phyloP scores from a whole-genome alignment of 2,888 invertebrate species.

The Iselma pallidipennis region DNA sequence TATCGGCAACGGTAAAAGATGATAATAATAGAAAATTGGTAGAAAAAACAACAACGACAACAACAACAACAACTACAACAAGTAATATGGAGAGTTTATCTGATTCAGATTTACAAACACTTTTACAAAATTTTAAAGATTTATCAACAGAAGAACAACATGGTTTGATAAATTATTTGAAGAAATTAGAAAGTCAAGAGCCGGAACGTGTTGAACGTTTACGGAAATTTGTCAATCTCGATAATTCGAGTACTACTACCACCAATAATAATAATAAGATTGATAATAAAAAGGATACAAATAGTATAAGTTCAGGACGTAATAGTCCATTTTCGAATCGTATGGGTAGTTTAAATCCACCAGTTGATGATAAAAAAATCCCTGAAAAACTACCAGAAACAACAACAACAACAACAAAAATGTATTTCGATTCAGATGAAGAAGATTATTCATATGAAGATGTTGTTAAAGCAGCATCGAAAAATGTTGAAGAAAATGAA shows the following conservation, averaged over 20 bases:
- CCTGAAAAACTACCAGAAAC: slow-evolving; percentile 39
- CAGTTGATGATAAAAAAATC: slow-evolving; percentile 35
- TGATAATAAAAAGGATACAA: slow-evolving; percentile 24
- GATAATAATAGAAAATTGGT: slow-evolving; percentile 27
- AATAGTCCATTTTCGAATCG: slow-evolving; percentile 58
- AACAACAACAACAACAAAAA: slow-evolving; percentile 48
- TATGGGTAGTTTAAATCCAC: slow-evolving; percentile 54
- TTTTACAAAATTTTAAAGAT: slow-evolving; percentile 81
- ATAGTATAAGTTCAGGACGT: slow-evolving; percentile 10
- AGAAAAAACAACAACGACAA: slow-evolving; percentile 21
- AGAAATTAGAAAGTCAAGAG: slow-evolving; percentile 77
- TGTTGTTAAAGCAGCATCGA: slow-evolving; percentile 75
- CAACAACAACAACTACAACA: slow-evolving; percentile 22
- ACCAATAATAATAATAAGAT: slow-evolving; percentile 29
- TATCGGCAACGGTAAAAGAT: slow-evolving; percentile 22
- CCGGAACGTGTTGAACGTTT: slow-evolving; percentile 77
- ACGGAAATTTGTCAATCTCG: slow-evolving; percentile 73
- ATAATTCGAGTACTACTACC: too few relatives aligned
- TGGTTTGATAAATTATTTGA: slow-evolving; percentile 78
- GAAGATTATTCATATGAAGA: slow-evolving; percentile 86
- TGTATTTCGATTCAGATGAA: slow-evolving; percentile 64
- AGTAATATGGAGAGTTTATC: slow-evolving; percentile 71
- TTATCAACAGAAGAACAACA: slow-evolving; percentile 81
- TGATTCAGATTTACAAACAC: slow-evolving; percentile 77
- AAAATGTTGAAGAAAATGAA: slow-evolving; percentile 71